Base-by-base conservation (phyloP, 2,888 invertebrate species). In the Morinoia aosen region DNA sequence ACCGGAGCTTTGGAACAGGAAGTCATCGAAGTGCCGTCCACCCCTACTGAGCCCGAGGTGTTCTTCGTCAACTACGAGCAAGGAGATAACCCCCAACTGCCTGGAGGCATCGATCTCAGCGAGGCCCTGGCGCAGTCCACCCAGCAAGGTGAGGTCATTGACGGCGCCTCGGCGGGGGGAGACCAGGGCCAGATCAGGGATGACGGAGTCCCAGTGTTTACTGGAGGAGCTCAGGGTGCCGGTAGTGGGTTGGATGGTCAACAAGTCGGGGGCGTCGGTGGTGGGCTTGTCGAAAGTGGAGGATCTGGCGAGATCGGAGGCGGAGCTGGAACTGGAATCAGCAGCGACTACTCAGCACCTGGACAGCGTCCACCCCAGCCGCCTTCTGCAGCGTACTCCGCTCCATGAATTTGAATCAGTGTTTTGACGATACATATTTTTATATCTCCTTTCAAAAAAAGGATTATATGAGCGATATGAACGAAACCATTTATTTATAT, bases 11-110 rank as follows among this genome's bases (percentile, higher is more conserved):
- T 88, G 16, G 95, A 95, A 64, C 96, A 95, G 25, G 76, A 95
- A 64, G 88, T 96, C 61, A 96, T 96, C 56, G 95, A 96, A 58
- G 96, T 96, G 19, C 96, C 96, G 8, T 95, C 95, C 16, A 56
- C 58, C 14, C 91, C 95, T 39, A 91, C 95, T 33, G 57, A 95
- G 95, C 95, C 94, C 33, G 94, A 94, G 58, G 94, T 94, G 16
- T 94, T 5, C 58, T 94, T 94, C 58, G 94, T 94, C 14, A 96
- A 95, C 93, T 96, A 96, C 95, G 95, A 40, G 33, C 95, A 96
- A 3, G 96, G 96, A 33, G 96, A 96, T 76, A 96, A 96, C 96
- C 96, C 96, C 25, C 33, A 56, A 40, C 96, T 96, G 7, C 96
- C 96, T 48, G 95, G 95, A 40, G 96, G 96, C 56, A 95, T 95